Conservation (phyloP, 2,888 invertebrate species). For the Schizotus pectinicornis region DNA sequence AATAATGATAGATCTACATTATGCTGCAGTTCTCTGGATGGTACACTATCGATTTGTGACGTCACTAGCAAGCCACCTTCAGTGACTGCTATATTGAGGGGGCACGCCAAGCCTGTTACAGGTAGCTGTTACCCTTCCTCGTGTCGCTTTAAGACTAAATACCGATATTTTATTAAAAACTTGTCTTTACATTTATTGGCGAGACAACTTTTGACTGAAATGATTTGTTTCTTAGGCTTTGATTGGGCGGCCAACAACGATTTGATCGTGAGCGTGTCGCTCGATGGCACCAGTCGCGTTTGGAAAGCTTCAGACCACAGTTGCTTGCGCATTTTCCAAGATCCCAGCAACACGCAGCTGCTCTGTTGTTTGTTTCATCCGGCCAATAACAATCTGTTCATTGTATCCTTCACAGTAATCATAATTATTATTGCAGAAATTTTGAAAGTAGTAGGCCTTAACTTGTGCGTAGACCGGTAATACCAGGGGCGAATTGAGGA, state of each 20-base stretch:
- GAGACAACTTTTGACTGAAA: no score
- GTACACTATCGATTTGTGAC: conserved; percentile 80
- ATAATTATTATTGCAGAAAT: not conserved
- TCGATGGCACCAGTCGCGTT: conserved; percentile 75
- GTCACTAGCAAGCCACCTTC: conserved; percentile 74
- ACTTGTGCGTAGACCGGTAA: conserved; percentile 67
- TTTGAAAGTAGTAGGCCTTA: conserved; percentile 4
- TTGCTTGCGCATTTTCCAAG: conserved; percentile 69
- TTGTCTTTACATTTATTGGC: no score
- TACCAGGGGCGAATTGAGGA: conserved; percentile 74
- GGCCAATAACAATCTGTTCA: conserved; percentile 83
- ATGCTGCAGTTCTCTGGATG: conserved; percentile 81
- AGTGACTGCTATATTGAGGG: conserved; percentile 74
- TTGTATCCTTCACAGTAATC: conserved; percentile 74
- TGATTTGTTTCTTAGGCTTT: conserved; percentile 66
- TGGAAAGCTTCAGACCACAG: conserved; percentile 67
- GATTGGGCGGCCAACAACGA: conserved; percentile 90
- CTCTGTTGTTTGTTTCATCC: conserved; percentile 82
- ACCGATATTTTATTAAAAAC: no score
- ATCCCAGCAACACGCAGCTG: conserved; percentile 68
- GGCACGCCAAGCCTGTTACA: conserved; percentile 73
- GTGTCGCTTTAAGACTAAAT: no score
- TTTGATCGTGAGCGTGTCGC: conserved; percentile 76
- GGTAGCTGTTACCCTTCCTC: no score
- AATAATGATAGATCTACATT: conserved; percentile 82